Conservation (phyloP, 2,888 invertebrate species). For the Dendrolimus houi region DNA sequence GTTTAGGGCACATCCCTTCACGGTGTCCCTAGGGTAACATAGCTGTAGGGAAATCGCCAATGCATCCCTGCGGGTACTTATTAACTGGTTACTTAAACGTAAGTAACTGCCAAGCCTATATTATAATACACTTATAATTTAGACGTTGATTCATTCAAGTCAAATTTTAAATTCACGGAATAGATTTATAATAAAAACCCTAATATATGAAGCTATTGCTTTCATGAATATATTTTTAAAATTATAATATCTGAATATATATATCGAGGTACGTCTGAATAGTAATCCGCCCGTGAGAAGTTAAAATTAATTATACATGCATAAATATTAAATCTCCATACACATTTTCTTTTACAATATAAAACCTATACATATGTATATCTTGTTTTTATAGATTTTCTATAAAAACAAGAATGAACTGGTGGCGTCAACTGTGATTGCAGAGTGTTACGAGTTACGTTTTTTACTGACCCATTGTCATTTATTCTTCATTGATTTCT, state of each 20-base stretch:
- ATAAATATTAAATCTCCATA: background rate
- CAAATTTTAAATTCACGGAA: no score
- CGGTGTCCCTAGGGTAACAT: constrained; percentile 24
- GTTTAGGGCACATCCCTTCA: constrained; percentile 51
- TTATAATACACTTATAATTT: background rate
- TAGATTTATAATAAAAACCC: no score
- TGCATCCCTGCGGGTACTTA: constrained; percentile 49
- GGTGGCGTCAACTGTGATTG: no score
- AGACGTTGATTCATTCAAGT: no score
- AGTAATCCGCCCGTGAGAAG: background rate
- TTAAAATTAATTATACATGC: background rate
- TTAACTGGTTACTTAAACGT: constrained; percentile 28
- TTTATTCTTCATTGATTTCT: no score
- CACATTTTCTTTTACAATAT: no score
- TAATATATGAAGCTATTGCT: background rate
- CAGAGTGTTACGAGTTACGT: no score
- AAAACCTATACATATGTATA: no score
- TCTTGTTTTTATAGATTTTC: no score
- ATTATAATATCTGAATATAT: background rate
- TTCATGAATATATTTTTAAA: background rate
- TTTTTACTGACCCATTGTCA: no score
- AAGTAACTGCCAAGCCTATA: background rate
- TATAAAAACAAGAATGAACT: no score
- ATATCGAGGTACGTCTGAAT: background rate
- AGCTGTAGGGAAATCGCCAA: constrained; percentile 21